Evolutionary conservation across 2,113 vertebrate genomes (phyloP).

Genomic region (Zosterops borbonicus): DNA sequence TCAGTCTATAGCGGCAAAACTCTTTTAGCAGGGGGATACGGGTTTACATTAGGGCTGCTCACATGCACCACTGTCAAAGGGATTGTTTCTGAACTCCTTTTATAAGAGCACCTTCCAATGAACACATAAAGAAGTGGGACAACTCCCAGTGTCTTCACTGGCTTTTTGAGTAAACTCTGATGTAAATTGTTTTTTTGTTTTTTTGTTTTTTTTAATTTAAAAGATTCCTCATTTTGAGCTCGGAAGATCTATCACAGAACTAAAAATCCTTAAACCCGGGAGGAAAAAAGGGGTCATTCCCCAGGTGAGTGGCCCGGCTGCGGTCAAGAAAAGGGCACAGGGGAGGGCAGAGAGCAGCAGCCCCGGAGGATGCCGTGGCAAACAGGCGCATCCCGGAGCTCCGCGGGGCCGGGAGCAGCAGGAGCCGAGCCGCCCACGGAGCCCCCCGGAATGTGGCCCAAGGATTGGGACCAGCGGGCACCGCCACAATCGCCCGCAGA

Average conservation of each 20-base stretch:
- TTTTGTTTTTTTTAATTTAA: neutral
- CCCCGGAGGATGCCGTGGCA: neutral
- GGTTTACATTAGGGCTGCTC: conserved; percentile 31
- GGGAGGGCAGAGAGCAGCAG: neutral
- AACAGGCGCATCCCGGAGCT: neutral
- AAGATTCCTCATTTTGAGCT: conserved; percentile 52
- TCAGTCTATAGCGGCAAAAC: conserved; percentile 69
- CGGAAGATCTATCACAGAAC: conserved; percentile 35
- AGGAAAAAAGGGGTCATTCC: neutral
- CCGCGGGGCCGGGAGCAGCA: rapidly evolving
- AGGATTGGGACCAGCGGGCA: neutral
- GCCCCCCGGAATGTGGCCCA: neutral
- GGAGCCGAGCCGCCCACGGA: neutral
- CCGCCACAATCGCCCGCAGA: neutral
- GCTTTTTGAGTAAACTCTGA: neutral
- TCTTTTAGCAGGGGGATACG: conserved; percentile 52
- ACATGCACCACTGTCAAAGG: conserved; percentile 54
- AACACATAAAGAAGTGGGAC: neutral
- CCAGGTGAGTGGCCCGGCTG: neutral
- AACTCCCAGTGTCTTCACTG: neutral
- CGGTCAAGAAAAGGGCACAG: neutral
- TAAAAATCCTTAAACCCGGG: neutral
- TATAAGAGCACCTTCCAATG: neutral
- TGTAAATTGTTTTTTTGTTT: neutral
- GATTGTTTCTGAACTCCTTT: conserved; percentile 48